Base-by-base conservation (phyloP, 1,140 invertebrate species). In the Subanguina moxae region DNA sequence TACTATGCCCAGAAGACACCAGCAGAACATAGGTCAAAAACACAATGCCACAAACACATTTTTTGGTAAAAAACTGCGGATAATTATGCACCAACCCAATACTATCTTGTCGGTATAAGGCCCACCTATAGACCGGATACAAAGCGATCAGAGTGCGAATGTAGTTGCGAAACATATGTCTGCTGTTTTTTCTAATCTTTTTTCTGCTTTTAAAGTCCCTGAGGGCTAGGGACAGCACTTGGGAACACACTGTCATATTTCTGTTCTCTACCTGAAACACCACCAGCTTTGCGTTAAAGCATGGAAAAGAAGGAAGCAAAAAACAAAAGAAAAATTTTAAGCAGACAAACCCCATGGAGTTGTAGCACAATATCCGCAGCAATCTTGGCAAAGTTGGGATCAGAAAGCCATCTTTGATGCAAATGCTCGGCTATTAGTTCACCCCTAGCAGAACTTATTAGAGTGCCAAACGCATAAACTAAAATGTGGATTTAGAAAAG, bases 391-490 rank as follows among this genome's bases (percentile, higher is more conserved):
- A 70, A 70, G 38, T 70, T 64, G 21, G 65, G 62, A 25, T 70
- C 68, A 27, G 68, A 70, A 19, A 70, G 45, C 68, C 68, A 70
- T 28, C 68, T 65, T 56, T 70, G 66, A 67, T 70, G 68, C 23
- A 70, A 48, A 66, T 70, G 68, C 57, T 70, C 68, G n/a, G 68
- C 62, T 23, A 70, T 61, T 13, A 43, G 28, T 52, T 70, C 52
- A 25, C 52, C 52, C 1, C 52, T 65, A 27, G 68, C 68, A n/a
- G 62, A 59, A 45, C 68, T 70, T 57, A 70, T 70, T 59, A 70
- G 42, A 17, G 68, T 70, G 11, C 32, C 65, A 19, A 70, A 70
- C n/a, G 68, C 68, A 23, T 67, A 28, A 27, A 67, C 65, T 67
- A 52, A 19, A 48, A 45, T 19, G 30, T 11, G 7, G 17, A 27